phyloP scores from a whole-genome alignment of 2,113 vertebrate species.

The Gila orcuttii region DNA sequence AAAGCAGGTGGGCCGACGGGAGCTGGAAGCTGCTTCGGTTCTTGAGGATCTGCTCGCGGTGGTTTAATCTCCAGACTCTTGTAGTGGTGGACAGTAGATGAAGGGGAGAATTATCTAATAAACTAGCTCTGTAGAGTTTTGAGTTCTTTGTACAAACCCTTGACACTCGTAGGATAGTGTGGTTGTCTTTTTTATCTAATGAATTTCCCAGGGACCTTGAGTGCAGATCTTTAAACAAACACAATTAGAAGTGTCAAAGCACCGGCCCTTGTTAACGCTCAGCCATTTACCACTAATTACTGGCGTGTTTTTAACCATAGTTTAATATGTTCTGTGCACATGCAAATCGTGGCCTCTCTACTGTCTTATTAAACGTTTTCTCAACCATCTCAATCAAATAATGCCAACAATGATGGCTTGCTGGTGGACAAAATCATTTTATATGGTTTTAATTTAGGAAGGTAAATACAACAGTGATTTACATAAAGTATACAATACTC shows the following conservation, averaged over 20 bases:
- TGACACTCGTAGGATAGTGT: slow-evolving; percentile 67
- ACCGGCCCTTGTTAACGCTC: slow-evolving; percentile 61
- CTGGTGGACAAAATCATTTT: neutral
- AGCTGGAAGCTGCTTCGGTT: neutral
- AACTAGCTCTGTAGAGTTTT: slow-evolving; percentile 58
- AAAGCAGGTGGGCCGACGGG: neutral
- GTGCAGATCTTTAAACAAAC: slow-evolving; percentile 73
- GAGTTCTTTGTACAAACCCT: slow-evolving; percentile 53
- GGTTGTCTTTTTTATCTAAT: slow-evolving; percentile 64
- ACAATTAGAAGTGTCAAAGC: slow-evolving; percentile 73
- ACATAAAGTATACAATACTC: neutral
- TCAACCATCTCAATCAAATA: neutral
- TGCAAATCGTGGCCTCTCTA: slow-evolving; percentile 15
- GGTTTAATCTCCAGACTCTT: slow-evolving; percentile 68
- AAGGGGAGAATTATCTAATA: slow-evolving; percentile 76
- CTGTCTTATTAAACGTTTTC: neutral
- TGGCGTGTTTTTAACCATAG: slow-evolving; percentile 49
- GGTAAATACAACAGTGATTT: neutral
- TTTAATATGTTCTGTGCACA: slow-evolving; percentile 37
- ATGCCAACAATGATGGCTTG: neutral
- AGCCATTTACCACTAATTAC: slow-evolving; percentile 72
- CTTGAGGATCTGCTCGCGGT: neutral
- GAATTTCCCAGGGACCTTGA: slow-evolving; percentile 63
- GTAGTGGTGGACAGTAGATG: slow-evolving; percentile 63
- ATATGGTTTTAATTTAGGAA: neutral